A percentile compares a stretch with the other conserved stretches of the same genome.
Conservation (phyloP, 2,797 vertebrate species). For the Pseudochirops corinnae region DNA sequence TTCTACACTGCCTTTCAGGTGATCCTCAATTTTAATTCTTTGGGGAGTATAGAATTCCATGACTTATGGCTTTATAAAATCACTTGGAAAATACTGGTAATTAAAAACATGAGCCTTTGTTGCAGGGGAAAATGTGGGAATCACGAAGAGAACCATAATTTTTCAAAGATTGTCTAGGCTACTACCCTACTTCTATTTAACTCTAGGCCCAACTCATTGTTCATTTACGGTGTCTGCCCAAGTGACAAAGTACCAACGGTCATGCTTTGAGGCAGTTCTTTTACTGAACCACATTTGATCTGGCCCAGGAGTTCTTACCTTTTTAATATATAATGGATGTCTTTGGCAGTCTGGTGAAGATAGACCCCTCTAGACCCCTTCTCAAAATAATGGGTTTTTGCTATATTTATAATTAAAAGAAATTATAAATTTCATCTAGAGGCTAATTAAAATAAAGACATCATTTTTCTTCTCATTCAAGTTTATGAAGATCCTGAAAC, state of each 20-base stretch:
- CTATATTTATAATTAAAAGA: background rate
- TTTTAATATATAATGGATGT: background rate
- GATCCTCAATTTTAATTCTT: background rate
- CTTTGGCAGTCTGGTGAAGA: background rate
- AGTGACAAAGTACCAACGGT: background rate
- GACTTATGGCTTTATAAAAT: background rate
- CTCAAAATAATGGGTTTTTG: background rate
- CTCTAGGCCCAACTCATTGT: background rate
- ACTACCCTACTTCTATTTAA: background rate
- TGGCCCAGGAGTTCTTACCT: background rate
- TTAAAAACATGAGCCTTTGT: background rate
- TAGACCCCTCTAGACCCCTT: background rate
- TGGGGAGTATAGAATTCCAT: background rate
- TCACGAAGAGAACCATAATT: background rate
- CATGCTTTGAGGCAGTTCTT: background rate
- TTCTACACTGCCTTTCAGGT: background rate
- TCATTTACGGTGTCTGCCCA: background rate
- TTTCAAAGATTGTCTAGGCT: background rate
- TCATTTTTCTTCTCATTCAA: background rate
- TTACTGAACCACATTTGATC: background rate
- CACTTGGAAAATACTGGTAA: background rate
- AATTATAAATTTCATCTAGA: background rate
- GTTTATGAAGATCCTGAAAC: background rate
- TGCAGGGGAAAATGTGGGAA: background rate
- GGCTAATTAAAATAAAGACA: background rate